Evolutionary conservation across 2,797 vertebrate species (phyloP), one percentile per base, ranked within the genome.

Genomic region (Sebastes alutus): DNA sequence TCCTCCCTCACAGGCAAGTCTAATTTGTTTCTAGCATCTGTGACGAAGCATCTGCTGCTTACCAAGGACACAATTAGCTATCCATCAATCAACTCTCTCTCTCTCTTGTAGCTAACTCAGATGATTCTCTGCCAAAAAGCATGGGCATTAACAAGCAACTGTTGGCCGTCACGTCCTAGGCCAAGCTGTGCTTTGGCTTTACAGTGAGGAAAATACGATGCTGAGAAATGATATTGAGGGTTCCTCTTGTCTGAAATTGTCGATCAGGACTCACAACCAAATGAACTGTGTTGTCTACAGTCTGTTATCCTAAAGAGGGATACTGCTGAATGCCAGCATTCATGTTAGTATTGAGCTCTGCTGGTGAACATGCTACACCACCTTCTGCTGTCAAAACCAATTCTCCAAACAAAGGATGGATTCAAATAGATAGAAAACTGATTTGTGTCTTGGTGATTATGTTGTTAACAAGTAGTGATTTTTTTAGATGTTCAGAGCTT

Each of bases 11-110:
- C 84, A 77, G 85, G 77, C 78, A 87, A 82, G 82, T 88, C 83
- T 89, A 90, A 91, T 93, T 90, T 93, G 87, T 88, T 89, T 82
- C 70, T 69, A 93, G 89, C 91, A 93, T 94, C 93, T 94, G 92
- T 92, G 91, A 90, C 10, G 38, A 78, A 90, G 91, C 94, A 94
- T 94, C 92, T 95, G 93, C 87, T 93, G 89, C 86, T 85, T 92
- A 91, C 83, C 83, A 84, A 90, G 89, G 90, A 93, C 85, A 92
- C 87, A 92, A 93, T 94, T 93, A 94, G 88, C 72, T 65, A 89
- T 91, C 89, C 85, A 92, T 93, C 93, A 93, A 92, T 95, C 93
- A 94, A 55, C 56, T 71, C 74, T 72, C 78, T 71, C 70, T 71
- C 74, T 75, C 78, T 79, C 81, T 83, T 59, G 76, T 82, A 84